Evolutionary conservation across 2,888 invertebrate genomes (phyloP), one percentile per base, ranked within the genome.

Genomic region (Athrips mouffetella): DNA sequence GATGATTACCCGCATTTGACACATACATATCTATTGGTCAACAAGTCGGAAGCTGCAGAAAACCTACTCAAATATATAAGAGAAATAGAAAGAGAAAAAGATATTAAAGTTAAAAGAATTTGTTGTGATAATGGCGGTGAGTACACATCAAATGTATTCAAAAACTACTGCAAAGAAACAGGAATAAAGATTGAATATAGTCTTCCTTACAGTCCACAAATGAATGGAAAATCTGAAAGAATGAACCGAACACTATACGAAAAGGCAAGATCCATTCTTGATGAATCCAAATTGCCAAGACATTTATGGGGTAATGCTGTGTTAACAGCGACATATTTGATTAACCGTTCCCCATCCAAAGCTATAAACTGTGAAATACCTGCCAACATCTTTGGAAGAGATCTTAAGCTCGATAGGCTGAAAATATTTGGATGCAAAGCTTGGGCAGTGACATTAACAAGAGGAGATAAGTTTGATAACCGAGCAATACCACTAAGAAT

Each of bases 1-100:
- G 57, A 58, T 51, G 57, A 58, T 42, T 51, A 50, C 37, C 47
- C 50, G 8, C 57, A 58, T 51, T 58, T 59, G 39, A 40, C 29
- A 16, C 40, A 45, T n/a, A 48, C 49, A 11, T 53, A 57, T 27
- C 31, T 55, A 37, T 37, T 60, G 30, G 52, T 44, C 46, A 45
- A 50, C 15, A 58, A 59, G 49, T 42, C 16, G 46, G 59, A 59
- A 51, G 58, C 59, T 13, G 37, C 51, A 35, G 18, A 52, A 10
- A 55, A 50, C 7, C 23, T 58, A 37, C 53, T 59, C 33, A 47
- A 58, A 11, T 57, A 58, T 33, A 50, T 59, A 47, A 50, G 25
- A 7, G 35, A 25, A 44, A 18, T 54, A 18, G 48, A 57, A 42
- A 56, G 11, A 37, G 39, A 54, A 39, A 55, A 30, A 47, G 49